Conservation (phyloP, 2,113 vertebrate genomes). For the Sebastes schlegelii region DNA sequence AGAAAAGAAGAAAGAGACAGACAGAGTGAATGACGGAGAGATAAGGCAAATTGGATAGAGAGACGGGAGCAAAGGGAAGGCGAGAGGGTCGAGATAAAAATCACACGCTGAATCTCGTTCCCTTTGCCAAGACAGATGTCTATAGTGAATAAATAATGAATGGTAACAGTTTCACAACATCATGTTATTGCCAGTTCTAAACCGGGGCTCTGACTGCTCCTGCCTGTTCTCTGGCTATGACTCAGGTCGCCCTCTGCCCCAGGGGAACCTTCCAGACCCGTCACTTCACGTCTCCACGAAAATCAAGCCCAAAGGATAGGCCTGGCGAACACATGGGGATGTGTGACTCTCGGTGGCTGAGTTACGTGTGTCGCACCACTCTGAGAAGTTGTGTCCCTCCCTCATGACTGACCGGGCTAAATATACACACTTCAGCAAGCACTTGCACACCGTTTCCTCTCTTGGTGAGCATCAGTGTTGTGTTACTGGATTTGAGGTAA, state of each 20-base stretch:
- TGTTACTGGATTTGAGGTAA: constrained; percentile 26
- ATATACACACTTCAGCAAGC: constrained; percentile 63
- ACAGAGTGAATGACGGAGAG: constrained; percentile 49
- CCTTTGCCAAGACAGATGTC: constrained; percentile 65
- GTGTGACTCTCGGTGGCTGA: constrained; percentile 73
- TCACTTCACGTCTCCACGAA: constrained; percentile 71
- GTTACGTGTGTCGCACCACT: constrained; percentile 68
- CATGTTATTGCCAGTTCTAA: constrained; percentile 65
- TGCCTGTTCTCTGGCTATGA: constrained; percentile 62
- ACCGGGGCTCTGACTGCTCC: constrained; percentile 58
- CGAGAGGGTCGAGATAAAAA: constrained; percentile 51
- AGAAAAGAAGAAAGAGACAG: constrained; percentile 51
- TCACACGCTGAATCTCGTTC: constrained; percentile 43
- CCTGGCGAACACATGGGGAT: constrained; percentile 70
- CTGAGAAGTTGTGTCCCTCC: constrained; percentile 70
- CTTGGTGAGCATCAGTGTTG: constrained; percentile 24
- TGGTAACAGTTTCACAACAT: constrained; percentile 74
- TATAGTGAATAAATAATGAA: constrained; percentile 72
- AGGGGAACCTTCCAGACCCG: constrained; percentile 71
- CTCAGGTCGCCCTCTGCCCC: constrained; percentile 70
- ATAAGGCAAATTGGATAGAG: constrained; percentile 48
- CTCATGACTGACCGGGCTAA: constrained; percentile 75
- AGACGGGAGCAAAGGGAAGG: constrained; percentile 22
- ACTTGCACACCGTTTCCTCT: constrained; percentile 62
- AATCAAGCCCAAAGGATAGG: constrained; percentile 67